Evolutionary conservation across 2,888 invertebrate species (phyloP), one percentile per base, ranked within the genome.

Genomic region (Acrobasis suavella): DNA sequence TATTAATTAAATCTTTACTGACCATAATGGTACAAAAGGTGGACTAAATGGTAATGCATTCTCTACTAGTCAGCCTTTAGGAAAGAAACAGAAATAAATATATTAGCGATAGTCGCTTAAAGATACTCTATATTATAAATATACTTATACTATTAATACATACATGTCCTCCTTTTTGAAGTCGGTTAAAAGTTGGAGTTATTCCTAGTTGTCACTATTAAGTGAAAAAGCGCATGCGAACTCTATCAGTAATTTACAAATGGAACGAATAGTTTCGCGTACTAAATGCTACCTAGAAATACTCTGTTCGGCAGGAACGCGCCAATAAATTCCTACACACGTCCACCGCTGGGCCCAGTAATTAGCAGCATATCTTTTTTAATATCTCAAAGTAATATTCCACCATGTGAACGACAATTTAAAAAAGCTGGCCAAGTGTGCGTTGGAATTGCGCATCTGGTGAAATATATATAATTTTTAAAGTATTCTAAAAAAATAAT

Each of bases 381-480:
- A 39, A 55, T 55, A 55, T 55, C 56, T 42, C 56, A n/a, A 56
- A 56, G 46, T 56, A 42, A 42, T 56, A 56, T 56, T 56, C 56
- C 38, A 56, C n/a, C 56, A 42, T 56, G 39, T 38, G 56, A 56
- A 64, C 49, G 22, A 39, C 10, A 54, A 16, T 38, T 54, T 15
- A 52, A 52, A 22, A 54, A 37, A 15, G 14, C 2, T 14, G 14
- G 37, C 51, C 49, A 9, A 60, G 65, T 66, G 66, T 65, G 63
- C 65, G 62, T 67, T 66, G 63, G 65, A 63, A 66, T 65, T 14
- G 42, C 42, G 10, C 42, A 42, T 14, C 32, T 32, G 32, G 32
- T 32, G 7, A 32, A 2, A 2, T 32, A 7, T 32, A 6, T 32
- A 32, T 7, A 32, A 22, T 22, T 22, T 22, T 32, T 32, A 0